Base-by-base conservation (phyloP, 2,797 vertebrate genomes). In the Notolabrus celidotus region DNA sequence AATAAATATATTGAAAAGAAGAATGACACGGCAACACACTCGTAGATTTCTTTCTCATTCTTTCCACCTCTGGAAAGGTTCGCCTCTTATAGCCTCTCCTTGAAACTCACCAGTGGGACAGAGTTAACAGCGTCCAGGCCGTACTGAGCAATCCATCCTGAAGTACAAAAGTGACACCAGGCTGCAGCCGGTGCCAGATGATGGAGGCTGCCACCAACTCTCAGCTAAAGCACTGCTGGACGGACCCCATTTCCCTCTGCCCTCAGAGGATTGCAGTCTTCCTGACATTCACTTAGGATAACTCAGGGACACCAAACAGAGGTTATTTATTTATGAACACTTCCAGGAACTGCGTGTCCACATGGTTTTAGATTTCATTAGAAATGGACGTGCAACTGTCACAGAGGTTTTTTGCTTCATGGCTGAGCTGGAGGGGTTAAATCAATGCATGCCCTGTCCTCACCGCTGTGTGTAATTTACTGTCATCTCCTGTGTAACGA, bases 271-370 rank as follows among this genome's bases (percentile, higher is more conserved):
- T 89, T 79, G 68, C 81, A 70, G 63, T 74, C 85, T 90, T 89
- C 74, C 89, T 88, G 89, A 91, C 92, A 89, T 91, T 89, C 89
- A 91, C 90, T 92, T 85, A 88, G 78, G 80, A 82, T 86, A 89
- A 91, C 86, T 78, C 75, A 56, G 70, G 82, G 71, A 84, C 91
- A 92, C 87, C 91, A 91, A 92, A 93, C 90, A 92, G 81, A 86
- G 73, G 85, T 94, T 90, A 93, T 87, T 92, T 93, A 94, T 94
- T 93, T 86, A 93, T 93, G 90, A 88, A 72, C 74, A 83, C 82
- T 92, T 94, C 91, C 92, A 88, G 92, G 89, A 93, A 93, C 71
- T 60, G 74, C 4, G 17, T 66, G 80, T 83, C 83, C 71, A 58
- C 46, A 51, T 64, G 87, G 89, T 85, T 86, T 91, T 86, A 78